Evolutionary conservation across 1,140 invertebrate genomes (phyloP), one percentile per base, ranked within the genome.

Genomic region (Tetraneura akinire): DNA sequence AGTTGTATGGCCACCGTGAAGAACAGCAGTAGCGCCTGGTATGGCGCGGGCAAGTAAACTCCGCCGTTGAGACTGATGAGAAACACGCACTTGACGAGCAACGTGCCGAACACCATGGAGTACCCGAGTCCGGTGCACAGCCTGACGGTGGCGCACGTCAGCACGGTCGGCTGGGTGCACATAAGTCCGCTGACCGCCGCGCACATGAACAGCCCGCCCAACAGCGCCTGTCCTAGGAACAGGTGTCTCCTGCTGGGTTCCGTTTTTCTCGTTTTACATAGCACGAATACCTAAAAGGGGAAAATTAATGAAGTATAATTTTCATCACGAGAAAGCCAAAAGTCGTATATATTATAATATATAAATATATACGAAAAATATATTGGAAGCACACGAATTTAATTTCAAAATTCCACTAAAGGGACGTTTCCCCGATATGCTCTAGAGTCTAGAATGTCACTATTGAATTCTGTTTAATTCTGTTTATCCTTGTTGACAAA

Each of bases 41-140:
- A 97, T 5, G 94, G 92, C 3, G 95, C 94, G 45, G 95, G 94
- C n/a, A 97, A 87, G 85, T 97, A 97, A 32, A 96, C 94, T 14
- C 95, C 94, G 42, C 92, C 91, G 84, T 96, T 95, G 51, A 97
- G 89, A 83, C 94, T 96, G 81, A 97, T 90, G 55, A 97, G 88
- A 84, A 97, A 96, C 64, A 97, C 94, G 84, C 95, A 94, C 86
- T 98, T 98, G 81, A 98, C 96, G 78, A 98, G 89, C 32, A 98
- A 88, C 0, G 96, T 92, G 18, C 94, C 92, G 85, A 97, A 98
- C 26, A 96, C 92, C n/a, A 97, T 88, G 18, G 94, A 91, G 82
- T 95, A 96, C 4, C 93, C 81, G 32, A 81, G 74, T 37, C 96
- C 95, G 21, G 94, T 92, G 23, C 93, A 92, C 81, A 97, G 91